Base-by-base conservation (phyloP, 1,140 invertebrate genomes). In the Drosophila nebulosa region DNA sequence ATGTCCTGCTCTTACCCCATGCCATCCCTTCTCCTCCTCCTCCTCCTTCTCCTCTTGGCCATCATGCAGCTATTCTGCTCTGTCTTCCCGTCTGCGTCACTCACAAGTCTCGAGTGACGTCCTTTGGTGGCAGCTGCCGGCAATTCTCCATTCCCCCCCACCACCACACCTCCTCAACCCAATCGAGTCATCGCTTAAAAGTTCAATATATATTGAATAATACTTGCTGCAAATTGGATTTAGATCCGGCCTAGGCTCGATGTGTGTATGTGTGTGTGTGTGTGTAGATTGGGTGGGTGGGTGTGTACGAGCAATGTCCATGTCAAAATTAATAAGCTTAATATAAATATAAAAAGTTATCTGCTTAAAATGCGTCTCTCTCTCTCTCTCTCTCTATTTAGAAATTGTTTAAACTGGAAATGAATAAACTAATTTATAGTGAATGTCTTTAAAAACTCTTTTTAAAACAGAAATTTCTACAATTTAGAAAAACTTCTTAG, bases 91-190 rank as follows among this genome's bases (percentile, higher is more conserved):
- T 74, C 55, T 51, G 55, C 70, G 71, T 74, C 71, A 74, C 71
- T 74, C 71, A 74, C 63, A 74, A 74, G 71, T 74, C 71, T 30
- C 74, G 71, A 55, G 59, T 74, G 71, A 74, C 52, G 52, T 26
- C 71, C 71, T 74, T 74, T 62, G 71, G 26, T 57, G 70, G 68
- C 79, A 84, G 79, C 79, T 83, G 79, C 79, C 74, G 75, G 75
- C 79, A 80, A 81, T 81, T 73, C 56, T 21, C 18, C n/a, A n/a
- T 4, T 18, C 6, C 14, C 6, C 6, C 9, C 14, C 39, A 63
- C 63, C 68, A 52, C 72, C 69, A 64, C 71, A 64, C 55, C 69
- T 32, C 21, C 69, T 53, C 64, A 53, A 72, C 69, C 27, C 27
- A 30, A 9, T 4, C 39, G 2, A 55, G 52, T 30, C 26, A 55